Percentiles rank a stretch among this genome's conserved stretches.
phyloP scores from a whole-genome alignment of 2,888 invertebrate species.

The Didymodactylos carnosus region DNA sequence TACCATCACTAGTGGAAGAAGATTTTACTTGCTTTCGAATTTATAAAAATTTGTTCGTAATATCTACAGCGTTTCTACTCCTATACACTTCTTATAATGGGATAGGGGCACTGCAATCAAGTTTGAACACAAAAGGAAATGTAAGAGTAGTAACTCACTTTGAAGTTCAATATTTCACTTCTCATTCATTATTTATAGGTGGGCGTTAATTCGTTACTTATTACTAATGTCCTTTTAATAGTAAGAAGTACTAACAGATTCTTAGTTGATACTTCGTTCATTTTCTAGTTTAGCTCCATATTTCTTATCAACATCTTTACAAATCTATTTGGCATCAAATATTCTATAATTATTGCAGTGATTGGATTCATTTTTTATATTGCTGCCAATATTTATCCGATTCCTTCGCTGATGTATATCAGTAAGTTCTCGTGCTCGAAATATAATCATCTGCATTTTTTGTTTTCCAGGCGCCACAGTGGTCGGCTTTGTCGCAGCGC shows the following conservation, averaged over 20 bases:
- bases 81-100: neutral
- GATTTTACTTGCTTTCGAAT: no score
- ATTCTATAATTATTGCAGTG: neutral
- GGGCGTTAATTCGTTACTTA: neutral
- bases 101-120: neutral
- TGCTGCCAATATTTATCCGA: neutral
- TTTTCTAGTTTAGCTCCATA: neutral
- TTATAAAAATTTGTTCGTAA: neutral
- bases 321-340: neutral
- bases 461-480: neutral
- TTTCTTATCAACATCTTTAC: neutral
- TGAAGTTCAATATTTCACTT: no score
- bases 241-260: neutral
- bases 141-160: no score
- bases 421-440: neutral
- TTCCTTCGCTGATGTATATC: neutral
- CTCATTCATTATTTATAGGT: no score
- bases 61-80: neutral
- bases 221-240: neutral
- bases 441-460: neutral
- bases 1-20: no score
- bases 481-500: neutral
- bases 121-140: neutral
- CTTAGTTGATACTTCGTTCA: no score
- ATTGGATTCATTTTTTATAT: neutral